phyloP scores from a whole-genome alignment of 1,140 invertebrate genomes.

The Zaprionus capensis region DNA sequence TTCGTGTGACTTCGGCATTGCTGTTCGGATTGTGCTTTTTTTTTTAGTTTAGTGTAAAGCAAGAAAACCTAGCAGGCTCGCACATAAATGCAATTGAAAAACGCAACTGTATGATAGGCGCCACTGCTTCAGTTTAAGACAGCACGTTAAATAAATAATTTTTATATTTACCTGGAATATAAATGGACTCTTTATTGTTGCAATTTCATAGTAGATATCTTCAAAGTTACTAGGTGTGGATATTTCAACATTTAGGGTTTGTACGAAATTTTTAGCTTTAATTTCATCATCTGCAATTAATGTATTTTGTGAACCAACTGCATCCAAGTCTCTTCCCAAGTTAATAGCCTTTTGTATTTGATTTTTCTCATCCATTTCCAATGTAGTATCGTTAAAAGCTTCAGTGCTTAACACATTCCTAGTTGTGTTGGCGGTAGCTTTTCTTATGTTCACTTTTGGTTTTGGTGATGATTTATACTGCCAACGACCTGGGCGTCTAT shows the following conservation, averaged over 20 bases:
- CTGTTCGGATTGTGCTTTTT: too few species aligned
- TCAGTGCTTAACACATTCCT: constrained; percentile 39
- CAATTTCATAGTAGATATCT: constrained; percentile 94
- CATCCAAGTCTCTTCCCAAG: constrained; percentile 86
- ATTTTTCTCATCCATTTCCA: constrained; percentile 42
- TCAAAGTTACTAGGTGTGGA: constrained; percentile 93
- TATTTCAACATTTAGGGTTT: constrained; percentile 93
- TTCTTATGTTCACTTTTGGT: constrained; percentile 91
- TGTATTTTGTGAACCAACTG: constrained; percentile 88
- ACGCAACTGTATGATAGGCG: too few species aligned
- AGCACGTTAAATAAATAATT: background rate
- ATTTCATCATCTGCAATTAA: constrained; percentile 86
- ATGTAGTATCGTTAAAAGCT: constrained; percentile 32
- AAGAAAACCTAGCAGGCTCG: too few species aligned
- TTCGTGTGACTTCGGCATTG: too few species aligned
- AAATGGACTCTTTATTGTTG: constrained; percentile 94
- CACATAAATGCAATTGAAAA: too few species aligned
- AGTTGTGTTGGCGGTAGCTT: constrained; percentile 82
- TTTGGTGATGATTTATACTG: constrained; percentile 95
- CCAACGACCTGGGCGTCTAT: constrained; percentile 92
- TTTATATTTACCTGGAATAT: constrained; percentile 90
- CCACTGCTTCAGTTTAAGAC: background rate
- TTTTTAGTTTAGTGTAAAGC: too few species aligned
- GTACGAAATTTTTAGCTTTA: constrained; percentile 87
- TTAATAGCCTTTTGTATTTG: constrained; percentile 46